Percentiles rank a stretch among this genome's conserved stretches.
phyloP scores from a whole-genome alignment of 2,888 invertebrate genomes.

The Metopia argyrocephala region DNA sequence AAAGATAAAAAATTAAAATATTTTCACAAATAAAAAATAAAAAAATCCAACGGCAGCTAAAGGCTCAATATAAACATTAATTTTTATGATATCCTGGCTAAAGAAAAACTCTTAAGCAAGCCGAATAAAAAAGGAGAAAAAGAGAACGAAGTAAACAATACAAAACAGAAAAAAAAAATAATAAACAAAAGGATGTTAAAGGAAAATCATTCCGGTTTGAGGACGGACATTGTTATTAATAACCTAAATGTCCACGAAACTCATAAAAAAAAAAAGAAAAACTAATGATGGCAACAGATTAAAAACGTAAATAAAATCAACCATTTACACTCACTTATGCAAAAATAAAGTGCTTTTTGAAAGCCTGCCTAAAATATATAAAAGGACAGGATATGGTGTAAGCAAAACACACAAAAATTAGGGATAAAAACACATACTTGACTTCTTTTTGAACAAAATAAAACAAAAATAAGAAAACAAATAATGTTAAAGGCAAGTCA shows the following conservation, averaged over 20 bases:
- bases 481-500: no score
- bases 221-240: conserved; percentile 56
- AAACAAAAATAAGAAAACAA: no score
- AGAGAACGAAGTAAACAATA: conserved; percentile 1
- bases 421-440: no score
- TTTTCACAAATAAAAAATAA: background rate
- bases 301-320: background rate
- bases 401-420: no score
- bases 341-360: no score
- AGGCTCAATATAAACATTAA: conserved; percentile 40
- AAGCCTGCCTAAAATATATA: no score
- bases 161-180: conserved; percentile 18
- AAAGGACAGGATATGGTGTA: no score
- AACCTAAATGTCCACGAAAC: conserved; percentile 59
- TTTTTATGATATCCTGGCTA: conserved; percentile 47
- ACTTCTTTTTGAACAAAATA: no score
- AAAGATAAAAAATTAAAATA: background rate
- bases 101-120: conserved; percentile 6
- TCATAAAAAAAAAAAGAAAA: conserved; percentile 38
- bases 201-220: conserved; percentile 28
- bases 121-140: conserved; percentile 14
- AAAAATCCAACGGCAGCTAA: conserved; percentile 5
- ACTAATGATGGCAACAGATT: conserved; percentile 34
- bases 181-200: no score
- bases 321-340: background rate